A percentile compares a stretch with the other conserved stretches of the same genome.
Evolutionary conservation across 2,797 vertebrate genomes (phyloP).

Genomic region (Margarornis squamiger): DNA sequence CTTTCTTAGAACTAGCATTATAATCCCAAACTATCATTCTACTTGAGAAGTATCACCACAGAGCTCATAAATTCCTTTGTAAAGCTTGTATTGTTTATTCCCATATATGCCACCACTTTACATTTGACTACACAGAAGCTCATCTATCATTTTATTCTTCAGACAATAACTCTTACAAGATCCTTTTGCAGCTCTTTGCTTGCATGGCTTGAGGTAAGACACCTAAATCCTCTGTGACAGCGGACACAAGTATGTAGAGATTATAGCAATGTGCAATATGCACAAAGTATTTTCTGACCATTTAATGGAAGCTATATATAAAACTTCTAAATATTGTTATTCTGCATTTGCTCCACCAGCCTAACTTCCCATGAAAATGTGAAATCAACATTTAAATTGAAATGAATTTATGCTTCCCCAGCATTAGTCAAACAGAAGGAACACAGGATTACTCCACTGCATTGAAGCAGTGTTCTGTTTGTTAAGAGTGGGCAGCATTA

Average conservation of each 20-base stretch:
- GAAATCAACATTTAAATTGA: slow-evolving; percentile 15
- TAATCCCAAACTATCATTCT: background rate
- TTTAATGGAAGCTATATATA: background rate
- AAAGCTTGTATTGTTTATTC: background rate
- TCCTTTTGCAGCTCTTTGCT: background rate
- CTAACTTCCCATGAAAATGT: slow-evolving; percentile 12
- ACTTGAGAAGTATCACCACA: background rate
- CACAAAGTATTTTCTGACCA: background rate
- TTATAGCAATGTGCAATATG: background rate
- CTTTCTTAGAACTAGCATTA: background rate
- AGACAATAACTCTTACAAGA: background rate
- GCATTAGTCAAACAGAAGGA: background rate
- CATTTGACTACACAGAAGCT: background rate
- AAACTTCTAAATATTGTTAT: background rate
- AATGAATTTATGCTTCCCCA: background rate
- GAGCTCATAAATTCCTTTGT: background rate
- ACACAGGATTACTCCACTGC: background rate
- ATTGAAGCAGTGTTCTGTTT: background rate
- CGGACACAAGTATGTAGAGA: background rate
- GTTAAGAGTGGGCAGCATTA: background rate
- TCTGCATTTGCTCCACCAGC: background rate
- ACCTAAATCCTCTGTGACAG: background rate
- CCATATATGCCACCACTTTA: background rate
- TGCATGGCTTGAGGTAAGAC: background rate
- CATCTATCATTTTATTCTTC: background rate